Evolutionary conservation across 2,797 vertebrate species (phyloP).

Genomic region (Tiaroga cobitis): DNA sequence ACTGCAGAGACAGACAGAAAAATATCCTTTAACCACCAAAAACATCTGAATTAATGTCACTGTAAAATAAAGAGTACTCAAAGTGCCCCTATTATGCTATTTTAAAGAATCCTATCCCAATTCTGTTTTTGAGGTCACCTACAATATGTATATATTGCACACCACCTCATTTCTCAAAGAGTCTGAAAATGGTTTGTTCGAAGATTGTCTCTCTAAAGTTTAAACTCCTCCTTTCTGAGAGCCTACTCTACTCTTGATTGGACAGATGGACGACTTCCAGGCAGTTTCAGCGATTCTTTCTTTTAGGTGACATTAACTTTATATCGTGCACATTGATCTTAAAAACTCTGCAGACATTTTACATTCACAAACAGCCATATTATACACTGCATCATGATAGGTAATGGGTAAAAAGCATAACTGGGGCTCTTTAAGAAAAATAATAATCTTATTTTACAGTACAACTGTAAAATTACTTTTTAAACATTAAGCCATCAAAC

Average conservation of each 20-base stretch:
- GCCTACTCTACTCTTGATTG: not conserved
- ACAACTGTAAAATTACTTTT: not conserved
- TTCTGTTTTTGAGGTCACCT: not conserved
- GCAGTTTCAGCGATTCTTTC: not conserved
- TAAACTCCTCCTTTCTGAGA: not conserved
- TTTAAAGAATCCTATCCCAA: not conserved
- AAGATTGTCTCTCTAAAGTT: not conserved
- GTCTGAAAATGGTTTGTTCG: not conserved
- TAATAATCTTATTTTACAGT: not conserved
- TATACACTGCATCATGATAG: no score
- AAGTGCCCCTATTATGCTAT: not conserved
- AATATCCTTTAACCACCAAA: not conserved
- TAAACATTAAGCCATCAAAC: not conserved
- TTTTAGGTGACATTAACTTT: not conserved
- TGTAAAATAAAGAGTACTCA: no score
- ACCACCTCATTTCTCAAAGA: not conserved
- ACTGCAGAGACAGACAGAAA: conserved; percentile 74
- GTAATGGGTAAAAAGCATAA: no score
- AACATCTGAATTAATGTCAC: not conserved
- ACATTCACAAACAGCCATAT: no score
- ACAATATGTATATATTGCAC: not conserved
- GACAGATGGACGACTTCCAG: not conserved
- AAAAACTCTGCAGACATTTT: not conserved
- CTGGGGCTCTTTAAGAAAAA: not conserved
- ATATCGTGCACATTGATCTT: not conserved